Conservation (phyloP, 2,888 invertebrate species). For the Pasiphila rectangulata region DNA sequence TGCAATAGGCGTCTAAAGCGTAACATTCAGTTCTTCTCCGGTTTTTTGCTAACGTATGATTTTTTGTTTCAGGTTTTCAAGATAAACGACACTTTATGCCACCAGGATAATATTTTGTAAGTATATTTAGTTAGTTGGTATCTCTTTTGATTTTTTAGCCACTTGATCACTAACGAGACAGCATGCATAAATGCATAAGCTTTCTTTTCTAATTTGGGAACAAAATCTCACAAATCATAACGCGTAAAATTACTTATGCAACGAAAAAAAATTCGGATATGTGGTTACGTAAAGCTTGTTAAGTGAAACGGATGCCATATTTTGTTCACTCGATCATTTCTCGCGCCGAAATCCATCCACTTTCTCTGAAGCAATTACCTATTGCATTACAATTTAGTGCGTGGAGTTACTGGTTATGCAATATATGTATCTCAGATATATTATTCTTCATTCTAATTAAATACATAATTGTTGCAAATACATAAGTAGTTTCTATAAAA, state of each 20-base stretch:
- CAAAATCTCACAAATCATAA: constrained; percentile 20
- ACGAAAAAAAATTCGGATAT: constrained; percentile 39
- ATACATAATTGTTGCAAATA: too few relatives aligned
- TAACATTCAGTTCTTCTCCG: background rate
- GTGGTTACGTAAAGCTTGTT: constrained; percentile 54
- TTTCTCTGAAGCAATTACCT: constrained; percentile 68
- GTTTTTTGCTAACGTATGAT: background rate
- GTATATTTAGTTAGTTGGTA: too few relatives aligned
- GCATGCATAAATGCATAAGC: constrained; percentile 6
- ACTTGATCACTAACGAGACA: background rate
- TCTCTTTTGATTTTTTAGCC: background rate
- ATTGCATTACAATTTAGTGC: constrained; percentile 35
- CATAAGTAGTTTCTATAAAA: too few relatives aligned
- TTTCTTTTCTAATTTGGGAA: constrained; percentile 30
- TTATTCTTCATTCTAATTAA: too few relatives aligned
- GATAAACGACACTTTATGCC: constrained; percentile 66
- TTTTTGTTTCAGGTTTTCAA: constrained; percentile 69
- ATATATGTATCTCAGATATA: constrained; percentile 23
- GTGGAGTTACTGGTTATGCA: constrained; percentile 37
- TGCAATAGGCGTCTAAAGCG: too few relatives aligned
- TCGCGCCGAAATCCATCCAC: constrained; percentile 67
- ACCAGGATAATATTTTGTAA: constrained; percentile 64
- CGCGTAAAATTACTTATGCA: constrained; percentile 34
- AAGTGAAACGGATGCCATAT: constrained; percentile 55
- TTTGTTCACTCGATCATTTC: constrained; percentile 62